Evolutionary conservation across 1,140 invertebrate species (phyloP), one percentile per base, ranked within the genome.

Genomic region (Ganaspis sp.): DNA sequence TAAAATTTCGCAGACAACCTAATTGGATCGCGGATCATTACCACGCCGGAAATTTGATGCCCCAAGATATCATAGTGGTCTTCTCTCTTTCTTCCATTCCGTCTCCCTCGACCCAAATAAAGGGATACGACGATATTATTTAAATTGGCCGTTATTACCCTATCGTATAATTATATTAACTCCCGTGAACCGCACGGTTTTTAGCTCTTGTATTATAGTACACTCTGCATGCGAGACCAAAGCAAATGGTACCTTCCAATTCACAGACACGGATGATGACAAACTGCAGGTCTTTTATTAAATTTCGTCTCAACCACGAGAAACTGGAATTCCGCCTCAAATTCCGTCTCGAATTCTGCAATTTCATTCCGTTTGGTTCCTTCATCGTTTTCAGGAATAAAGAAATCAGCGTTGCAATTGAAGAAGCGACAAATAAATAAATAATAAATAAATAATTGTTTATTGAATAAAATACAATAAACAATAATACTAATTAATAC

Each of bases 151-250:
- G 37, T 77, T 71, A 81, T 81, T 79, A 81, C 34, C 73, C 77
- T 76, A 76, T 81, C 77, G 72, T 81, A 78, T 83, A 84, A 85
- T 85, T 85, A 85, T 79, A 83, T 81, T 69, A 82, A 80, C 49
- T 77, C 73, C 49, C 69, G 58, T 64, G 54, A 64, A 64, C 54
- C 54, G 54, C 53, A 23, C 38, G 73, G 75, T 81, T 74, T 77
- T 53, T 38, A 40, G 58, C 45, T 74, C 49, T 53, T 26, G 54
- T 54, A 69, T 70, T 15, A 69, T 72, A 29, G 34, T 23, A 49
- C 53, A 54, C 17, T 19, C 53, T 23, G 45, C 37, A 72, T 40
- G 49, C 70, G 73, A 64, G 77, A 76, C 79, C 70, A 73, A 73
- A 72, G 34, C 77, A 78, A 58, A 70, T 69, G 49, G 73, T 15